phyloP scores from a whole-genome alignment of 2,797 vertebrate genomes.

The Melanotaenia nigrans region DNA sequence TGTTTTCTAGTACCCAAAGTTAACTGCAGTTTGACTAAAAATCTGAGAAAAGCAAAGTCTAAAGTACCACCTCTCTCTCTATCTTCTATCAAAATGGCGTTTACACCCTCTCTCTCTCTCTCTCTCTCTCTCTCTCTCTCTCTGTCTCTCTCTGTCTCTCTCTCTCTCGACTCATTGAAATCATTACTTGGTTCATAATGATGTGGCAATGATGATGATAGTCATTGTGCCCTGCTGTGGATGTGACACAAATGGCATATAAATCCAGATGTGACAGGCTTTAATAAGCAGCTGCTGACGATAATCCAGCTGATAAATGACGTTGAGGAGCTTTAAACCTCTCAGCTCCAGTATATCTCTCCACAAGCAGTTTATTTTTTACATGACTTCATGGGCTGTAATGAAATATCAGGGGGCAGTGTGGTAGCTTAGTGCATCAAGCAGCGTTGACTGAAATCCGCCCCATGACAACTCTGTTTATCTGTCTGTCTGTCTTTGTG shows the following conservation, averaged over 20 bases:
- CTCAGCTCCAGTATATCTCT: slow-evolving; percentile 53
- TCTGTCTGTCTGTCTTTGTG: slow-evolving; percentile 10
- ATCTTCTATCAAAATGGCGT: slow-evolving; percentile 39
- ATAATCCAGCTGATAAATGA: slow-evolving; percentile 78
- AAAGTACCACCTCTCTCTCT: slow-evolving; percentile 11
- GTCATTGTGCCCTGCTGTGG: slow-evolving; percentile 52
- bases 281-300: slow-evolving; percentile 75
- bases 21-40: slow-evolving; percentile 22
- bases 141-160: slow-evolving; percentile 14
- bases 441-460: slow-evolving; percentile 47
- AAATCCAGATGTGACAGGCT: slow-evolving; percentile 77
- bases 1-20: slow-evolving; percentile 9
- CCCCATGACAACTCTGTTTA: neutral
- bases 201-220: slow-evolving; percentile 47
- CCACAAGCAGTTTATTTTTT: slow-evolving; percentile 63
- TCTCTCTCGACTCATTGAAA: slow-evolving; percentile 26
- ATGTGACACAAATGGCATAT: slow-evolving; percentile 72
- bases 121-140: neutral
- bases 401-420: slow-evolving; percentile 63
- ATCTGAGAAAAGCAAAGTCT: slow-evolving; percentile 1
- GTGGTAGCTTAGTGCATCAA: slow-evolving; percentile 42
- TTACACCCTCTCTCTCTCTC: slow-evolving; percentile 11
- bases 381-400: slow-evolving; percentile 68
- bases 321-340: slow-evolving; percentile 69
- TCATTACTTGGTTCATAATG: slow-evolving; percentile 36